Base-by-base conservation (phyloP, 2,797 vertebrate genomes). In the Scarus forsteni region DNA sequence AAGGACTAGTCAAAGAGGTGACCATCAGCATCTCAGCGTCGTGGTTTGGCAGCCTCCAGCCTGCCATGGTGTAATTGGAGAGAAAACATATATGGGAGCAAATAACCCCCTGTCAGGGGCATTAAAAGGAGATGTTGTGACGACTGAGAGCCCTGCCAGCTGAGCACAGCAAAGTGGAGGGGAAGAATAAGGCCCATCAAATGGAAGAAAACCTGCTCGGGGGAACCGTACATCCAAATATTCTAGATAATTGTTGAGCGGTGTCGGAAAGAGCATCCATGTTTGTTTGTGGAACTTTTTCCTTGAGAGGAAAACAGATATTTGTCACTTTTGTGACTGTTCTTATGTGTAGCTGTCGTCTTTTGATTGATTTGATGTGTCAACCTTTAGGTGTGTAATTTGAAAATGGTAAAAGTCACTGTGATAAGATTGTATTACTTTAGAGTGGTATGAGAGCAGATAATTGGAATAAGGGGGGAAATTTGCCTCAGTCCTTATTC, bases 1-100 rank as follows among this genome's bases (percentile, higher is more conserved):
- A 94, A 93, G 93, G 90, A 95, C 90, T 93, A 91, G 92, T 95
- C 93, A 93, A 92, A 94, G 92, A 92, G 91, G 89, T 94, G 94
- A 95, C 93, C 94, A 89, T 94, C 93, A 93, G 89, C 88, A 88
- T 92, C 88, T 86, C 87, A 70, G 83, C 86, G 69, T 85, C 89
- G 81, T 89, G 90, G 84, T 64, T 83, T 89, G 90, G 88, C 91
- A 88, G 87, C 86, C 79, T 88, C 55, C 73, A 86, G 91, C 89
- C 92, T 93, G 94, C 93, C 90, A 93, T 88, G 87, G 87, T 93
- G 92, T 94, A 95, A 95, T 95, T 94, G 95, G 93, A 94, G 93
- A 93, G 92, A 95, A 94, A 95, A 94, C 93, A 93, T 95, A 95
- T 95, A 95, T 95, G 93, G 94, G 93, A 93, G 93, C 91, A 95